Conservation (phyloP, 1,140 invertebrate genomes). For the Drosophila tropicalis region DNA sequence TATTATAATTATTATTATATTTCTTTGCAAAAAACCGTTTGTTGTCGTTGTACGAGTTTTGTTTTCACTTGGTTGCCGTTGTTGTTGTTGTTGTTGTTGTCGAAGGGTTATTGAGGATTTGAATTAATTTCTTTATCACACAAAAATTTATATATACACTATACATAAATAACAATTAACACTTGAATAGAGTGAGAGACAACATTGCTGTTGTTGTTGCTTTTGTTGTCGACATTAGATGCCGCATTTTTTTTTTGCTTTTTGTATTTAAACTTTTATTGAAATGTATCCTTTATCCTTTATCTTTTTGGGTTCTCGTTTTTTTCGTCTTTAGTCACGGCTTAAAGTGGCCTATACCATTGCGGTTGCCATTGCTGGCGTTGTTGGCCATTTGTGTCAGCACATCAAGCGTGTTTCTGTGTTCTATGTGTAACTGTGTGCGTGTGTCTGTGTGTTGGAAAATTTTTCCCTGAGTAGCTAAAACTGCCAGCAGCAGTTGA, state of each 20-base stretch:
- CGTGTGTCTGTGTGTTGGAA: conserved; percentile 43
- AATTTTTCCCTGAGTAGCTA: conserved; percentile 70
- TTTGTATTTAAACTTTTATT: conserved; percentile 13
- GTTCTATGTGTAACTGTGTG: conserved; percentile 8
- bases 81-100: conserved; percentile 38
- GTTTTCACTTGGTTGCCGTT: conserved; percentile 42
- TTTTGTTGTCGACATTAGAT: conserved; percentile 36
- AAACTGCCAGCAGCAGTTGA: conserved; percentile 1
- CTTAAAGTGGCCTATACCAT: conserved; percentile 20
- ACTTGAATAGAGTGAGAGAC: conserved; percentile 51
- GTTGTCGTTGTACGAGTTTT: conserved; percentile 66
- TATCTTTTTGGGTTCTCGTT: conserved; percentile 7
- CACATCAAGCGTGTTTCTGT: conserved; percentile 13
- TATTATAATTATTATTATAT: conserved; percentile 14
- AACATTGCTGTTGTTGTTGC: conserved; percentile 30
- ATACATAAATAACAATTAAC: conserved; percentile 79
- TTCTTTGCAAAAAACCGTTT: conserved; percentile 64
- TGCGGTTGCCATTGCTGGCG: conserved; percentile 36
- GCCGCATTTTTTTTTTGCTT: conserved; percentile 23
- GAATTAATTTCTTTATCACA: conserved; percentile 64
- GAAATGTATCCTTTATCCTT: conserved; percentile 13
- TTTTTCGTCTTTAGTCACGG: conserved; percentile 38
- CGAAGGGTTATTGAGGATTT: background rate
- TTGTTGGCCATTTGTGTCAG: conserved; percentile 64
- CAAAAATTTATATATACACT: conserved; percentile 71